Base-by-base conservation (phyloP, 2,888 invertebrate genomes). In the Pherbina coryleti region DNA sequence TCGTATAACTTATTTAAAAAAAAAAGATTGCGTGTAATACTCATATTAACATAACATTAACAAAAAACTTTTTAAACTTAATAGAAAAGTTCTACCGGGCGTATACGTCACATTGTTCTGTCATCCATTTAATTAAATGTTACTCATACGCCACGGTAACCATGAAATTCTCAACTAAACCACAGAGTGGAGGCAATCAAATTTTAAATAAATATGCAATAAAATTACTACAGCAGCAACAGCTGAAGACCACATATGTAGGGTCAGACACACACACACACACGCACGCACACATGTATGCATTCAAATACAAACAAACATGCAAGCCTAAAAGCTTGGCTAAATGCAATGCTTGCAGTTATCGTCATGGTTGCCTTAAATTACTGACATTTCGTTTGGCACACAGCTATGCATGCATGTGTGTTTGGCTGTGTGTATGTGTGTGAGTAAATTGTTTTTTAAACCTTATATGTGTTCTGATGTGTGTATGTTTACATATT, bases 401-500 rank as follows among this genome's bases (percentile, higher is more conserved):
- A 37, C 8, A 62, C 31, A 25, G 19, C 5, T 2, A 60, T 51
- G 55, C 7, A 5, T 62, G 44, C 31, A 11, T 73, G 31, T 28
- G 37, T 55, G 60, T 69, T 19, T 77, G 72, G 1, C 37, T 76
- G 60, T 77, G 66, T 51, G 57, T 64, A 51, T 73, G 53, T 31
- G 28, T 79, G 62, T 73, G 49, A 70, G 69, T 67, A 37, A 19
- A 60, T 60, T 22, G 22, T 60, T 14, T 28, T 60, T 60, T 25
- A 11, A 11, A 11, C 44, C 5, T 37, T 37, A 14, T 37, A 37
- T 7, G 8, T 37, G 37, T 37, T 3, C 7, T 11, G 11, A 44
- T 11, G 2, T 44, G 44, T 44, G 37, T 37, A 7, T 37, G 37
- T 7, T 44, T 44, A 2, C 14, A 44, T 44, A 44, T 44, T 44